Percentiles rank a stretch among this genome's conserved stretches.
Conservation (phyloP, 1,140 invertebrate species). For the Bombus impatiens region DNA sequence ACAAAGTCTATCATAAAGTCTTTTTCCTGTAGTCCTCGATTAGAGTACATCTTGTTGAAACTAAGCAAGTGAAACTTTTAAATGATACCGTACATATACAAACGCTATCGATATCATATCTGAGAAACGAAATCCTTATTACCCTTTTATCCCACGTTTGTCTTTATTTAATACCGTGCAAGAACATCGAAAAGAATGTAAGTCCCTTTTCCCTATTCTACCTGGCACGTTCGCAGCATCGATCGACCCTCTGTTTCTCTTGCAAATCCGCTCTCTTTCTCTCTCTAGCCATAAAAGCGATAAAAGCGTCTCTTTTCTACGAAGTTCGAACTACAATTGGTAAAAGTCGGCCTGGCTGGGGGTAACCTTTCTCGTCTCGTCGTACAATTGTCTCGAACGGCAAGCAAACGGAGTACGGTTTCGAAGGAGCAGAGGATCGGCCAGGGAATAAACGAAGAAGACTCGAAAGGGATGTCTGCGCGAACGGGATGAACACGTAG, state of each 20-base stretch:
- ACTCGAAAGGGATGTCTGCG: not conserved
- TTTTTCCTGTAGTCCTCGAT: too few relatives aligned
- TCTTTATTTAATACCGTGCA: too few relatives aligned
- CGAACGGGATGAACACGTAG: constrained; percentile 14
- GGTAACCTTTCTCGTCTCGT: not conserved
- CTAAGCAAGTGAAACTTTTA: too few relatives aligned
- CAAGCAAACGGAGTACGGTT: constrained; percentile 51
- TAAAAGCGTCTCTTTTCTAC: not conserved
- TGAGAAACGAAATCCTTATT: too few relatives aligned
- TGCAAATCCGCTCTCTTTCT: not conserved
- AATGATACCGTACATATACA: too few relatives aligned
- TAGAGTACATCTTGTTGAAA: too few relatives aligned
- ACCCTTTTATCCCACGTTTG: too few relatives aligned
- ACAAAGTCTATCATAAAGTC: too few relatives aligned
- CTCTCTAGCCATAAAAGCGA: not conserved
- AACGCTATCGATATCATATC: too few relatives aligned
- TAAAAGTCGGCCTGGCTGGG: not conserved
- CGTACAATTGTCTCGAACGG: constrained; percentile 62
- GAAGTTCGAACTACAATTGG: not conserved
- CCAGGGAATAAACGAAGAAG: not conserved
- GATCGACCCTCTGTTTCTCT: not conserved
- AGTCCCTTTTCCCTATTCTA: too few relatives aligned
- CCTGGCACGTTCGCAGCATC: not conserved
- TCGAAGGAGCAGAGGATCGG: constrained; percentile 1
- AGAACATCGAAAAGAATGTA: too few relatives aligned